Conservation (phyloP, 2,888 invertebrate species). For the Dynastes hyllus region DNA sequence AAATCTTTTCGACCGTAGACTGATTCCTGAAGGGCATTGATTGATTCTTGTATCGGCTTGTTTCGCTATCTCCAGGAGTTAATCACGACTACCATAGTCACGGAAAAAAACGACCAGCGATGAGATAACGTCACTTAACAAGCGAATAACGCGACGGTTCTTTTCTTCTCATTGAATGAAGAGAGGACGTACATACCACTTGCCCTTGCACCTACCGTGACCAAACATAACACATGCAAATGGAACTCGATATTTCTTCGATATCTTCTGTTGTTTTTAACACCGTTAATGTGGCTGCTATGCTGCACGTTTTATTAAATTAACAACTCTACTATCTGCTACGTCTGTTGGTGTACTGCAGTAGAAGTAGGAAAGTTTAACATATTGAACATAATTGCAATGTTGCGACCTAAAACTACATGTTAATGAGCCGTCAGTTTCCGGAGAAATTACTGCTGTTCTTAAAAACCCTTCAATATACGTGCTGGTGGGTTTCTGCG, state of each 20-base stretch:
- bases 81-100: constrained; percentile 22
- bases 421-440: too few species aligned
- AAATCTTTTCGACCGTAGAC: constrained; percentile 32
- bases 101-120: constrained; percentile 26
- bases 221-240: constrained; percentile 38
- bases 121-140: constrained; percentile 37
- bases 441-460: too few species aligned
- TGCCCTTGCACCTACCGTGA: constrained; percentile 36
- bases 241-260: neutral
- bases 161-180: constrained; percentile 21
- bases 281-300: too few species aligned
- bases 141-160: constrained; percentile 22
- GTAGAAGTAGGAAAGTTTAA: too few species aligned
- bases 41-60: constrained; percentile 42
- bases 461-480: too few species aligned
- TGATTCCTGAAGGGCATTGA: constrained; percentile 38
- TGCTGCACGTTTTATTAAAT: too few species aligned
- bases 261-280: too few species aligned
- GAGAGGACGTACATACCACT: constrained; percentile 33
- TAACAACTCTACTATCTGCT: too few species aligned
- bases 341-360: too few species aligned
- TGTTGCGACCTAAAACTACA: too few species aligned
- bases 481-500: too few species aligned
- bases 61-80: constrained; percentile 39
- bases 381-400: too few species aligned